Evolutionary conservation across 2,888 invertebrate genomes (phyloP).

Genomic region (Chelonus formosanus): DNA sequence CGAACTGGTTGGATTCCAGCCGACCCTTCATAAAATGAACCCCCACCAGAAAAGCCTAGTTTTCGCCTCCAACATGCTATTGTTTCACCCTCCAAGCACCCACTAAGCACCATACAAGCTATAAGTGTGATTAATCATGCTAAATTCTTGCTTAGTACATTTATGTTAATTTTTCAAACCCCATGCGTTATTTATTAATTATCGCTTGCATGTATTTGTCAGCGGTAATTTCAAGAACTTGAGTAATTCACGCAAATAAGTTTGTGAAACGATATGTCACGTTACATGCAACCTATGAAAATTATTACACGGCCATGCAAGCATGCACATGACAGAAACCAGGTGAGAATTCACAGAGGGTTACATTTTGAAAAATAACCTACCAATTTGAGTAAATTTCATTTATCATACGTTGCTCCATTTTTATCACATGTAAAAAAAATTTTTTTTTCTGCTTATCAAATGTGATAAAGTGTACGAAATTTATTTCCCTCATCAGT

Average conservation of each 20-base stretch:
- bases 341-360: too few species aligned
- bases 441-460: too few species aligned
- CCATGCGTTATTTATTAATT: not conserved
- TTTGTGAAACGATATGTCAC: slow-evolving; percentile 13
- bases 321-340: too few species aligned
- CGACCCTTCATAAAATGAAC: not conserved
- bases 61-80: too few species aligned
- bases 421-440: too few species aligned
- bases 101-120: too few species aligned
- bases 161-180: slow-evolving; percentile 1
- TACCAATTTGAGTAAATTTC: too few species aligned
- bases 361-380: too few species aligned
- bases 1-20: slow-evolving; percentile 24
- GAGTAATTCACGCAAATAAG: slow-evolving; percentile 10
- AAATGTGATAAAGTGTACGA: too few species aligned
- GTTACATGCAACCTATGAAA: slow-evolving; percentile 1
- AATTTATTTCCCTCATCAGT: too few species aligned
- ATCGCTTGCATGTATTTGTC: slow-evolving; percentile 8
- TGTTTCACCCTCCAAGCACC: too few species aligned
- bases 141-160: not conserved
- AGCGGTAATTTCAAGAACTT: slow-evolving; percentile 12
- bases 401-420: too few species aligned
- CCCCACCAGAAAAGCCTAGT: not conserved
- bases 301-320: slow-evolving; percentile 2
- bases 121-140: not conserved